Evolutionary conservation across 2,888 invertebrate species (phyloP), one percentile per base, ranked within the genome.

Genomic region (Clusia tigrina): DNA sequence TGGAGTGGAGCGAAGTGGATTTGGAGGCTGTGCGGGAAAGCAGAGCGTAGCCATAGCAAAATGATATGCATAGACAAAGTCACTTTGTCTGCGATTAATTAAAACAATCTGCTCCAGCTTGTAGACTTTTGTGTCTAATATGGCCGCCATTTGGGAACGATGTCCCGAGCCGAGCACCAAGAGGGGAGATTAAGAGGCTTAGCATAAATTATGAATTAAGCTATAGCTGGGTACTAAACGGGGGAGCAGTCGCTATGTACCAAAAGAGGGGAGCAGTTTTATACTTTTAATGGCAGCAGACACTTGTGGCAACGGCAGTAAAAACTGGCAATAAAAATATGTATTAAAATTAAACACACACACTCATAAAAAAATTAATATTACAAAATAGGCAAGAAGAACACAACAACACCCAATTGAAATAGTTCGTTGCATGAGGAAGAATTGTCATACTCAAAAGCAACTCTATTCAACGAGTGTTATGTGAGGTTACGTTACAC

Each of bases 121-220:
- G 48, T 48, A 48, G 22, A 42, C 42, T 3, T 42, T 42, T 42
- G 42, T 42, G 42, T 42, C 12, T 42, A 42, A 17, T n/a, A 15
- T 42, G 42, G n/a, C 25, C 9, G 20, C 24, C 37, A 20, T 1
- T 10, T 46, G 25, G n/a, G 25, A 2, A 2, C 10, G 25, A 22
- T 6, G 12, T 5, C 42, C n/a, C n/a, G n/a, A n/a, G n/a, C n/a
- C n/a, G n/a, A n/a, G n/a, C n/a, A n/a, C n/a, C n/a, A n/a, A n/a
- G 51, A 24, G 5, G 2, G 15, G 15, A 20, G 52, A 56, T 56
- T 51, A 53, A 24, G 57, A 0, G 53, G 53, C 56, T 62, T 26
- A 53, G 57, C 62, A 62, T 62, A 62, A 62, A 62, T 62, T 57
- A 62, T 57, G 58, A 15, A n/a, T 42, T 3, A 42, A 42, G 42